Evolutionary conservation across 2,113 vertebrate genomes (phyloP), one percentile per base, ranked within the genome.

Genomic region (Setophaga petechia): DNA sequence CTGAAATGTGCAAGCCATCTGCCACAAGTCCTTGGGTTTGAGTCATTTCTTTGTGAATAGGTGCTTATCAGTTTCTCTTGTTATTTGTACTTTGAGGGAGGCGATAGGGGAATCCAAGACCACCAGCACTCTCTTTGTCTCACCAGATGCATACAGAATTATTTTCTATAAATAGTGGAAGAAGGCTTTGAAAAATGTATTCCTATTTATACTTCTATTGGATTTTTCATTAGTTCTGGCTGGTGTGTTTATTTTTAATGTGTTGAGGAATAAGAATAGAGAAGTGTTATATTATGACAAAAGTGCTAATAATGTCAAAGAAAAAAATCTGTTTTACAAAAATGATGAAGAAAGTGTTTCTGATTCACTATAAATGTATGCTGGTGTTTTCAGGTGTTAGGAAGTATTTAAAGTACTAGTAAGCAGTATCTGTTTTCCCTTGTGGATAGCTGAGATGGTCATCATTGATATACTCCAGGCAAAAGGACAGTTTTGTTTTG

Each of bases 1-100:
- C 55, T 91, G 67, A 95, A 97, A 97, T 97, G 84, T 97, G 84
- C 84, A 84, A 77, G 59, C 94, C 96, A 97, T 96, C 95, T 97
- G 95, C 94, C 91, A 91, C 54, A 94, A 75, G 87, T 96, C 69
- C 79, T 86, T 96, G 94, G 87, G 49, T 95, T 89, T 87, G 52
- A 91, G 89, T 63, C 93, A 94, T 87, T 96, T 89, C 79, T 95
- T 94, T 69, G 52, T 96, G 97, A 97, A 96, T 94, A 95, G 77
- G 81, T 93, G 86, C 90, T 96, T 96, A 93, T 78, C 93, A 84
- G 80, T 85, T 81, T 90, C 77, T 79, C 18, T 39, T 75, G 73
- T 93, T 96, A 89, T 97, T 96, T 95, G 75, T 92, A 72, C 93
- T 97, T 95, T 27, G 94, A 95, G 90, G 93, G 93, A 91, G 89